phyloP scores from a whole-genome alignment of 2,888 invertebrate genomes.

The Agonopterix arenella region DNA sequence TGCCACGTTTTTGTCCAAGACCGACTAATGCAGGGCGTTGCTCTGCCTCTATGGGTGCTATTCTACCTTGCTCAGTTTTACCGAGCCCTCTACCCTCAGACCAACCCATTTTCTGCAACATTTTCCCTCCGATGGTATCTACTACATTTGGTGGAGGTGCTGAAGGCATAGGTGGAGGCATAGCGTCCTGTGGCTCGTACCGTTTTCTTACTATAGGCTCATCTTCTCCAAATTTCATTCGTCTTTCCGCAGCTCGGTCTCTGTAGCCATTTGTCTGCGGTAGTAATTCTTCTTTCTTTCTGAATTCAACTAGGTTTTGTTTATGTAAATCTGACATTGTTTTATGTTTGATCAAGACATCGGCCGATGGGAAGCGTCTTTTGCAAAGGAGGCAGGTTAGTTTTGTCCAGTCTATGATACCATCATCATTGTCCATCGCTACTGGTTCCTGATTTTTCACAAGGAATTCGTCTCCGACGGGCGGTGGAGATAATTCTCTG shows the following conservation, averaged over 20 bases:
- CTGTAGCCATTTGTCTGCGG: slow-evolving; percentile 80
- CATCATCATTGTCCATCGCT: slow-evolving; percentile 82
- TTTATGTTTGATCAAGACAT: slow-evolving; percentile 92
- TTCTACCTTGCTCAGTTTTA: slow-evolving; percentile 93
- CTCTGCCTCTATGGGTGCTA: slow-evolving; percentile 92
- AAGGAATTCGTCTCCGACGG: slow-evolving; percentile 49
- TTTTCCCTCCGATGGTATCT: slow-evolving; percentile 95
- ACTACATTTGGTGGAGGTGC: slow-evolving; percentile 82
- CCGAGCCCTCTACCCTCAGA: slow-evolving; percentile 97
- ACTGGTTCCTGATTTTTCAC: slow-evolving; percentile 70
- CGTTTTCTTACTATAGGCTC: slow-evolving; percentile 74
- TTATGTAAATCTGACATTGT: slow-evolving; percentile 96
- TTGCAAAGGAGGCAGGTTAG: slow-evolving; percentile 96
- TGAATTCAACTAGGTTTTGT: slow-evolving; percentile 82
- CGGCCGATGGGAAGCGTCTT: slow-evolving; percentile 93
- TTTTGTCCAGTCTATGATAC: slow-evolving; percentile 91
- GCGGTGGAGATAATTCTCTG: slow-evolving; percentile 54
- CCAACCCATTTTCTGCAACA: slow-evolving; percentile 99
- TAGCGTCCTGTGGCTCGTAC: slow-evolving; percentile 45
- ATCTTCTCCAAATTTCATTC: slow-evolving; percentile 94
- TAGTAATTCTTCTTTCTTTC: slow-evolving; percentile 53
- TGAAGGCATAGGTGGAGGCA: slow-evolving; percentile 71
- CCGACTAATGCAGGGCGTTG: slow-evolving; percentile 86
- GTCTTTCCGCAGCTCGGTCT: slow-evolving; percentile 96
- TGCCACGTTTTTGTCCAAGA: slow-evolving; percentile 88